phyloP scores from a whole-genome alignment of 2,888 invertebrate genomes.

The Conops quadrifasciatus region DNA sequence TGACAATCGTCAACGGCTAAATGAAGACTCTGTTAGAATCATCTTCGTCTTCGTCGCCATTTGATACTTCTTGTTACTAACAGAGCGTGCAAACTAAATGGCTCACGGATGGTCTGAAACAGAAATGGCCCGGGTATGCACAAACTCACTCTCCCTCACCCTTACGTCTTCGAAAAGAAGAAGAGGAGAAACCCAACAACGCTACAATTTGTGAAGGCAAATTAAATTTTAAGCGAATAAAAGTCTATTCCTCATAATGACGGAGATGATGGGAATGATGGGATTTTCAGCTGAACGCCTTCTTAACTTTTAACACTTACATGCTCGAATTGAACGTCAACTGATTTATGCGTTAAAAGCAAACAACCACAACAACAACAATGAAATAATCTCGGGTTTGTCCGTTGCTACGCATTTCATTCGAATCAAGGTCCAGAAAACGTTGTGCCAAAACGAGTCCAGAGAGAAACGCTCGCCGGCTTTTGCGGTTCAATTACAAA shows the following conservation, averaged over 20 bases:
- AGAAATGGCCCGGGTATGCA: constrained; percentile 13
- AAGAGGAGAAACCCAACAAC: constrained; percentile 10
- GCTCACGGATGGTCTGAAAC: constrained; percentile 30
- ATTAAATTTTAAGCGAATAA: constrained; percentile 19
- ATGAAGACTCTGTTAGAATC: constrained; percentile 8
- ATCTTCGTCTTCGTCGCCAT: constrained; percentile 42
- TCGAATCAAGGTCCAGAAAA: not conserved
- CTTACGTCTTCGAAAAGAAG: not conserved
- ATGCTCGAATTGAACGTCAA: constrained; percentile 34
- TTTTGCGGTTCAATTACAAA: constrained; percentile 28
- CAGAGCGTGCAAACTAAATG: constrained; percentile 48
- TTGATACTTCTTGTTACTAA: constrained; percentile 46
- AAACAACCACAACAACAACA: not conserved
- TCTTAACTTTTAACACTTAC: constrained; percentile 41
- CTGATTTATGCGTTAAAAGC: constrained; percentile 35
- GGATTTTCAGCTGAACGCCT: constrained; percentile 33
- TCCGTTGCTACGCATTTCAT: not conserved
- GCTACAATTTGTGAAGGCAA: not conserved
- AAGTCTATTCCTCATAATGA: constrained; percentile 16
- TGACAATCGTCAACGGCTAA: constrained; percentile 32
- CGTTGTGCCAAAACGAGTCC: constrained; percentile 5
- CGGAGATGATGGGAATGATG: constrained; percentile 16
- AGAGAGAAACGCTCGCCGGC: not conserved
- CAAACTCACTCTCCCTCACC: not conserved
- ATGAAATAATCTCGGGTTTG: not conserved